Evolutionary conservation across 2,113 vertebrate genomes (phyloP).

Genomic region (Notothenia coriiceps): DNA sequence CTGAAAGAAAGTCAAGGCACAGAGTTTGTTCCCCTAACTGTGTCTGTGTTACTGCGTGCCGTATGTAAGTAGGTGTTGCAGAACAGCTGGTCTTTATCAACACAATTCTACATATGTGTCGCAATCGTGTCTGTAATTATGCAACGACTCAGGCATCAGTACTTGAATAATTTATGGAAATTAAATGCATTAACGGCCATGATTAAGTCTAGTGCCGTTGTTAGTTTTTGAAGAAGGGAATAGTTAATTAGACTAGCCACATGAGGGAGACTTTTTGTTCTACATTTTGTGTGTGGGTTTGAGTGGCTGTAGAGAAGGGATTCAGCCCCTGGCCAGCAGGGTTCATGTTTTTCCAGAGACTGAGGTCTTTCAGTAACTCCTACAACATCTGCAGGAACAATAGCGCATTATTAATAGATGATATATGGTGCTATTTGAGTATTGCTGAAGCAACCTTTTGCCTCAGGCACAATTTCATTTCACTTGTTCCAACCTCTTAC

Average conservation of each 20-base stretch:
- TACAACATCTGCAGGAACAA: conserved; percentile 58
- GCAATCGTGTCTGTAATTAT: conserved; percentile 54
- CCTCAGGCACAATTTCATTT: conserved; percentile 38
- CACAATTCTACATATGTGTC: conserved; percentile 53
- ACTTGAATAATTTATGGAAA: conserved; percentile 52
- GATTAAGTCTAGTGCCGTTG: conserved; percentile 32
- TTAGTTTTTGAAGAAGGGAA: conserved; percentile 20
- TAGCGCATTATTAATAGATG: conserved; percentile 69
- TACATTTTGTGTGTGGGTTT: neutral
- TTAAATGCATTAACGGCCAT: conserved; percentile 35
- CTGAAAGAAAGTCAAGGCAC: conserved; percentile 17
- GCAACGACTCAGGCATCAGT: conserved; percentile 10
- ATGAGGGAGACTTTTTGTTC: conserved; percentile 9
- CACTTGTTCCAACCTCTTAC: conserved; percentile 16
- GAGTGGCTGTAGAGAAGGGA: conserved; percentile 6
- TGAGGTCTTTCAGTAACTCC: conserved; percentile 45
- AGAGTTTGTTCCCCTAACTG: conserved; percentile 30
- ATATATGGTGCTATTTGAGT: conserved; percentile 45
- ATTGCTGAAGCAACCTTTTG: conserved; percentile 34
- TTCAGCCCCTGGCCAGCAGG: conserved; percentile 34
- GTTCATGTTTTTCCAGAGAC: conserved; percentile 46
- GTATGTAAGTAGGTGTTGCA: conserved; percentile 60
- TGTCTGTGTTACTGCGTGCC: conserved; percentile 36
- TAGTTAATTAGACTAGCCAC: conserved; percentile 24
- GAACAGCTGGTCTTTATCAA: conserved; percentile 65